These are phyloP conservation scores for Planococcus citri DNA, from an alignment of 1,140 invertebrate genomes.

Conservation along the genomic window DNA sequence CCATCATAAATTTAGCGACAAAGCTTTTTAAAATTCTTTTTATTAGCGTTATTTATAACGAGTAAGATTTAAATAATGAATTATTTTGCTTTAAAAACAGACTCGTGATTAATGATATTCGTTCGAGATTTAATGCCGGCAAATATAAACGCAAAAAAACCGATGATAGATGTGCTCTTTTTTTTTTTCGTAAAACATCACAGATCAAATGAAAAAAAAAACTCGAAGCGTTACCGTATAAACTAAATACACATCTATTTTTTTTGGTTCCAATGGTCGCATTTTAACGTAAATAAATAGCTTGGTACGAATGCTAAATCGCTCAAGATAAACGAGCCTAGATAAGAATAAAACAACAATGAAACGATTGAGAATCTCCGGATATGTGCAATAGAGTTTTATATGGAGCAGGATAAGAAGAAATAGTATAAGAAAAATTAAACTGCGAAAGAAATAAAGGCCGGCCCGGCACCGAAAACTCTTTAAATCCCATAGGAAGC, in stretches of 20 bases:
- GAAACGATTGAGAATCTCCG: neutral
- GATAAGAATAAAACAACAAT: neutral
- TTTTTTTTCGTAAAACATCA: neutral
- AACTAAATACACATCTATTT: neutral
- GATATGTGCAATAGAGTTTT: too few species aligned
- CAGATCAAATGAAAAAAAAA: neutral
- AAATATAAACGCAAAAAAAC: neutral
- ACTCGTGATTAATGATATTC: neutral
- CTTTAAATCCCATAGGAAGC: slow-evolving; percentile 2
- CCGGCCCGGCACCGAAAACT: neutral
- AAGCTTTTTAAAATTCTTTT: slow-evolving; percentile 8
- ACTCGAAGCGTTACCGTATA: neutral
- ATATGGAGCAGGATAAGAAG: neutral
- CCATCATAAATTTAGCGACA: slow-evolving; percentile 6
- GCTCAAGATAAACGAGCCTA: neutral
- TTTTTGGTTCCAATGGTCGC: neutral
- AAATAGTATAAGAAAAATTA: neutral
- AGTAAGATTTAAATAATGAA: slow-evolving; percentile 1
- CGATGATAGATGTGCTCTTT: neutral
- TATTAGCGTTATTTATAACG: slow-evolving; percentile 7
- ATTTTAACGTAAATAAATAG: neutral
- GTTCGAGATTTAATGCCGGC: neutral
- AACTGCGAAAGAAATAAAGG: neutral
- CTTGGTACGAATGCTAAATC: neutral
- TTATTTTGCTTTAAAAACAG: neutral